Base-by-base conservation (phyloP, 2,888 invertebrate species). In the Brachynemurus nebulosus region DNA sequence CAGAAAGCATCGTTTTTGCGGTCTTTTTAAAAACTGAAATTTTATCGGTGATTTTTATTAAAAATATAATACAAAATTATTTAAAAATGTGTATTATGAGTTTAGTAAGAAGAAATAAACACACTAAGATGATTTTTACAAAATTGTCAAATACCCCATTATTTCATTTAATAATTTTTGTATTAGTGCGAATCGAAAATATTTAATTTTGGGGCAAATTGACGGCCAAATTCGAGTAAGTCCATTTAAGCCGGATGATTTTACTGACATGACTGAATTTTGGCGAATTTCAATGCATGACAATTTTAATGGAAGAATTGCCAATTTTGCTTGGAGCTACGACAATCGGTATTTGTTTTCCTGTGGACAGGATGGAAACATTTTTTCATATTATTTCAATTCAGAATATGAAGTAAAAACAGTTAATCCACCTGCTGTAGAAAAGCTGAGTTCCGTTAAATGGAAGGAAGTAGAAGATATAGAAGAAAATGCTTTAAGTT, bases 241-340 rank as follows among this genome's bases (percentile, higher is more conserved):
- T 51, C 65, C 59, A 41, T 52, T 68, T 0, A 69, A 72, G 47
- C 51, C 56, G 1, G 52, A 65, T 0, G 62, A 75, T 53, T 67
- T 67, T 46, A 60, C 67, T 4, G 71, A 78, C 58, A 60, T 78
- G 2, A 62, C 68, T 0, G 78, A 86, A 55, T 80, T 75, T 54
- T 81, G 79, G 66, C 67, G 69, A 30, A 63, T 83, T 25, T 68
- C 80, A 2, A 82, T 86, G 80, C 88, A 89, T 57, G 84, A 86
- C 57, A 71, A 72, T 36, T 70, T 72, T 45, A 78, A 78, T 20
- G 86, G 86, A 6, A 67, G 65, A 11, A 71, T 88, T 21, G 72
- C 77, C 1, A 67, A 69, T 45, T 65, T 88, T 44, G 69, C 73
- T 45, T 70, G 79, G 48, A 80, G 76, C 54, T 65, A 63, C 43